phyloP scores from a whole-genome alignment of 2,797 vertebrate genomes.

The Sebastiscus albofasciatus region DNA sequence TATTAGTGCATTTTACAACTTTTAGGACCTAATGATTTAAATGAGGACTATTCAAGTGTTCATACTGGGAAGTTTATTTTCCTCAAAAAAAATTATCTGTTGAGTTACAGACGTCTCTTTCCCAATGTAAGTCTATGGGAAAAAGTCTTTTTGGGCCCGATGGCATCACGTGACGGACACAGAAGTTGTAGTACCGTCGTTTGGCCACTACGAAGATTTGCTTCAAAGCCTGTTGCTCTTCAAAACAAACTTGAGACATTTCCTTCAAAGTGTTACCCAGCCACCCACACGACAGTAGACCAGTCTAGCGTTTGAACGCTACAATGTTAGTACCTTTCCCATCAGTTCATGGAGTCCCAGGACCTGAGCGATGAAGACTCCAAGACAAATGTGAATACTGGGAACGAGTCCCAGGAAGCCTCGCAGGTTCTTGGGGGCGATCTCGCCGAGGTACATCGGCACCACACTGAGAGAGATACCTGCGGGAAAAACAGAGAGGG shows the following conservation, averaged over 20 bases:
- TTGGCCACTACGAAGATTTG: no score
- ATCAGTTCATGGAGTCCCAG: conserved; percentile 89
- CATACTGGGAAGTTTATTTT: no score
- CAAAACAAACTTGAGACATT: neutral
- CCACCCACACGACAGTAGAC: neutral
- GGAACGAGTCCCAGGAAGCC: conserved; percentile 91
- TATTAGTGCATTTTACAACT: no score
- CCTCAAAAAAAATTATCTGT: no score
- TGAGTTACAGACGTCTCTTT: no score
- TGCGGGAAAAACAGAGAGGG: conserved; percentile 35
- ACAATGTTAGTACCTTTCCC: conserved; percentile 83
- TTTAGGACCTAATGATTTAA: no score
- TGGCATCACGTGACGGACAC: no score
- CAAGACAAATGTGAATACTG: conserved; percentile 92
- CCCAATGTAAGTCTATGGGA: no score
- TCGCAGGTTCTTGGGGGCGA: conserved; percentile 89
- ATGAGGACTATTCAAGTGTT: no score
- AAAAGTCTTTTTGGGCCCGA: no score
- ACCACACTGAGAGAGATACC: conserved; percentile 92
- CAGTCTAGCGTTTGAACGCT: neutral
- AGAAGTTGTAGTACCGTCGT: no score
- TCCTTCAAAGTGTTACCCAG: neutral
- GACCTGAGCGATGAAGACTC: conserved; percentile 90
- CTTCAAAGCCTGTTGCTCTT: neutral
- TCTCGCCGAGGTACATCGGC: conserved; percentile 93